Evolutionary conservation across 2,888 invertebrate species (phyloP), one percentile per base, ranked within the genome.

Genomic region (Stegana nigrithorax): DNA sequence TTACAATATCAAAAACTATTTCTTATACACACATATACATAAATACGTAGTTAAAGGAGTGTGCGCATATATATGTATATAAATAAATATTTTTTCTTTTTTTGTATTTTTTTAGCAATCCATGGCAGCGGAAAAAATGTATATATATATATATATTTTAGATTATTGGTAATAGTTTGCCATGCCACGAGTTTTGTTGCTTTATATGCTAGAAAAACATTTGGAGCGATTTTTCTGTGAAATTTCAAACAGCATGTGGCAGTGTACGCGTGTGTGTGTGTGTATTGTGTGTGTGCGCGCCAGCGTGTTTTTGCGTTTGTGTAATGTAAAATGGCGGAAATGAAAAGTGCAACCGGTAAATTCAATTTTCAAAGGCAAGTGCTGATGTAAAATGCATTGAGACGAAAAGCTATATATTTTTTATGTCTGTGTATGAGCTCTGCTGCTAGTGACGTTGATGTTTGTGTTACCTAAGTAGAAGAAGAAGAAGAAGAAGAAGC

Each of bases 271-370:
- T n/a, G n/a, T n/a, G n/a, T n/a, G n/a, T n/a, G n/a, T n/a, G n/a
- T n/a, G n/a, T n/a, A n/a, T n/a, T n/a, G n/a, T n/a, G n/a, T n/a
- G n/a, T n/a, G n/a, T n/a, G n/a, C n/a, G n/a, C n/a, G n/a, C n/a
- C n/a, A n/a, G n/a, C n/a, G n/a, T n/a, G n/a, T n/a, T n/a, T n/a
- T n/a, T n/a, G n/a, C n/a, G n/a, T n/a, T n/a, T n/a, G n/a, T n/a
- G n/a, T n/a, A n/a, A n/a, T n/a, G n/a, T n/a, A n/a, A n/a, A n/a
- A 39, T 6, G 21, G 21, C 53, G 53, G 53, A 55, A 55, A 55
- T 55, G 53, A 55, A 55, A 55, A 55, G 53, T 55, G 53, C 53
- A 36, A 32, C 29, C 32, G 29, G 32, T 32, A 55, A 55, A 55
- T 55, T 32, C 53, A 8, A 55, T 55, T 55, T 55, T 14, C 32